Evolutionary conservation across 2,888 invertebrate genomes (phyloP), one percentile per base, ranked within the genome.

Genomic region (Hirtodrosophila histrioides): DNA sequence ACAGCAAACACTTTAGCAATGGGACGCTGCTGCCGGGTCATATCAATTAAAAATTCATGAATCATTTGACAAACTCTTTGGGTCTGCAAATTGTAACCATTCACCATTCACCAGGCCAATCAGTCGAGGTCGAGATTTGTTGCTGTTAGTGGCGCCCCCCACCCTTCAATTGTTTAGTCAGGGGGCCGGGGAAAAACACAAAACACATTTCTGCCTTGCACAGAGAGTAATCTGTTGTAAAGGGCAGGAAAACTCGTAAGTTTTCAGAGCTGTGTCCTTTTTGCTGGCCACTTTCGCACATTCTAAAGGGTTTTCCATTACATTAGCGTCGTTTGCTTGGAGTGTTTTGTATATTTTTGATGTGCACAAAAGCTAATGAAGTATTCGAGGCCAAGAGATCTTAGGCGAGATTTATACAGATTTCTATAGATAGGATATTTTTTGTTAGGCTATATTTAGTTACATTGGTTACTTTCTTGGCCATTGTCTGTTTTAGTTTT

Each of bases 51-150:
- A 82, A 82, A 82, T 82, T 82, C 82, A 82, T 82, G 82, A 82
- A 82, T 82, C 82, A 82, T 88, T 82, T 82, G 88, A 80, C 88
- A 88, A 88, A 82, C 88, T 82, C 81, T 69, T 74, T 68, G 76
- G 83, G 58, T 33, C 66, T 40, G 53, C 51, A 61, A 75, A 78
- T 68, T 78, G 69, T 74, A 54, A 49, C 74, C 68, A 73, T 73
- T 63, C 53, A 24, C 36, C 68, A 73, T 73, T 63, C 56, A 29
- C 33, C 53, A 46, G 74, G 61, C 84, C 85, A 73, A 81, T 81
- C 88, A 78, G 78, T 73, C 37, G 60, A 36, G 50, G 54, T 39
- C 35, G 46, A 51, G 61, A 46, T 72, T 54, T 62, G 33, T 12
- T 50, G 57, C 36, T 40, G 68, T 49, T 51, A 33, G 31, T 40